A percentile compares a stretch with the other conserved stretches of the same genome.
Evolutionary conservation across 2,113 vertebrate genomes (phyloP).

Genomic region (Gopherus flavomarginatus): DNA sequence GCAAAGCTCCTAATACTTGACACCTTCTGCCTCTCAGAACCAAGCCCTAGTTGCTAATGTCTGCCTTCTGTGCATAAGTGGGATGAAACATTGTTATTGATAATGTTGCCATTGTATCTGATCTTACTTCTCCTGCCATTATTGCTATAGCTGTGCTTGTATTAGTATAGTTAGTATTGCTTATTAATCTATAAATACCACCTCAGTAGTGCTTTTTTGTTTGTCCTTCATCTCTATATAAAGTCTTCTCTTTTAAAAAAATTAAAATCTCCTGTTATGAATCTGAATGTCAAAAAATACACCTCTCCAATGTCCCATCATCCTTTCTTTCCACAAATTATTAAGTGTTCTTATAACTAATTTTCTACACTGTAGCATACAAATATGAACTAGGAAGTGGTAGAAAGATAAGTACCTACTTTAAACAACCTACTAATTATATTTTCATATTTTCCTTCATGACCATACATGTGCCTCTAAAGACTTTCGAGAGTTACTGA

Average conservation of each 20-base stretch:
- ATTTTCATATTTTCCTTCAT: background rate
- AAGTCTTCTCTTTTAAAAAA: accelerated
- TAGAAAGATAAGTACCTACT: background rate
- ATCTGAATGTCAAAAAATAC: background rate
- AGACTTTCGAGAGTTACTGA: background rate
- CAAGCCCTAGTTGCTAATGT: background rate
- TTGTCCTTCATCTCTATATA: background rate
- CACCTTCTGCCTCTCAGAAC: background rate
- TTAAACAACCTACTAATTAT: background rate
- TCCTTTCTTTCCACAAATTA: background rate
- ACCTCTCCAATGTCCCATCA: background rate
- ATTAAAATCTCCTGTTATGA: background rate
- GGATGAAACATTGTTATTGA: background rate
- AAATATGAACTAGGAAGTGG: background rate
- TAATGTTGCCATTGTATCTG: accelerated
- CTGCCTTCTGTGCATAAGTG: background rate
- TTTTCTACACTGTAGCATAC: background rate
- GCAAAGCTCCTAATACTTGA: background rate
- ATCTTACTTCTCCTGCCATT: background rate
- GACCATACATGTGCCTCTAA: background rate
- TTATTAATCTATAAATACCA: background rate
- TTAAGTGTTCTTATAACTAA: background rate
- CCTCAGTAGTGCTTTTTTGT: background rate
- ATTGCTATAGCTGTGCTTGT: background rate
- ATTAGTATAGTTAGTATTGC: background rate